Conservation (phyloP, 1,140 invertebrate genomes). For the Uloborus diversus region DNA sequence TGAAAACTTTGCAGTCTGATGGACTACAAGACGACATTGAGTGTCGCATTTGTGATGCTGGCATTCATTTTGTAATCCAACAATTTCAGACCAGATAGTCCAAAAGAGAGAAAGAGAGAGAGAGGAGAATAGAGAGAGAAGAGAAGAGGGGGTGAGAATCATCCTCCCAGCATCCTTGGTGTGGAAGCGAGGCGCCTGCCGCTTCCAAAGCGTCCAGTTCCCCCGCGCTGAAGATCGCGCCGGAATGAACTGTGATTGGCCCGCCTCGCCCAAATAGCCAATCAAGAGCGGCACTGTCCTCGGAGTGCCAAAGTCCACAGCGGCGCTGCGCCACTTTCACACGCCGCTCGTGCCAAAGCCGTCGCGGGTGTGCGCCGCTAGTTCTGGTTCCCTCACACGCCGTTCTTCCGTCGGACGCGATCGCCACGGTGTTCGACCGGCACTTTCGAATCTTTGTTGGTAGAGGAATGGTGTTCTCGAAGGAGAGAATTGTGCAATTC, state of each 20-base stretch:
- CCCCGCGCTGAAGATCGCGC: conserved; percentile 17
- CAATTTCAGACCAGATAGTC: too few relatives aligned
- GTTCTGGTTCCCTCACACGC: background rate
- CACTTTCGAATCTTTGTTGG: too few relatives aligned
- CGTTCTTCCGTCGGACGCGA: background rate
- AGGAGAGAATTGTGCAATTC: too few relatives aligned
- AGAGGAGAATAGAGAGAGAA: conserved; percentile 13
- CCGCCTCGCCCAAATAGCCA: conserved; percentile 55
- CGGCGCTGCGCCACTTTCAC: conserved; percentile 46
- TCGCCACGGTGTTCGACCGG: too few relatives aligned
- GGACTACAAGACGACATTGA: too few relatives aligned
- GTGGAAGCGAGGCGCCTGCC: conserved; percentile 29
- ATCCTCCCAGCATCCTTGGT: conserved; percentile 14
- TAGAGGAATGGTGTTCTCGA: too few relatives aligned
- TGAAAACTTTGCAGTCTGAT: too few relatives aligned
- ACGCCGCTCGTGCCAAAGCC: conserved; percentile 30
- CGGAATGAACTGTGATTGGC: conserved; percentile 46
- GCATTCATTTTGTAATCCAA: too few relatives aligned
- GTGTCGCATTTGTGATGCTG: too few relatives aligned
- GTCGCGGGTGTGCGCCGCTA: background rate
- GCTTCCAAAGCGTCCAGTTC: conserved; percentile 38
- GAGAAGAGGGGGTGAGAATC: too few relatives aligned
- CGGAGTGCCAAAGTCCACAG: conserved; percentile 47
- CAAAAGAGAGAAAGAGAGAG: conserved; percentile 46
- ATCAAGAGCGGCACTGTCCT: conserved; percentile 48